phyloP scores from a whole-genome alignment of 2,888 invertebrate genomes.

The Parnassius apollo region DNA sequence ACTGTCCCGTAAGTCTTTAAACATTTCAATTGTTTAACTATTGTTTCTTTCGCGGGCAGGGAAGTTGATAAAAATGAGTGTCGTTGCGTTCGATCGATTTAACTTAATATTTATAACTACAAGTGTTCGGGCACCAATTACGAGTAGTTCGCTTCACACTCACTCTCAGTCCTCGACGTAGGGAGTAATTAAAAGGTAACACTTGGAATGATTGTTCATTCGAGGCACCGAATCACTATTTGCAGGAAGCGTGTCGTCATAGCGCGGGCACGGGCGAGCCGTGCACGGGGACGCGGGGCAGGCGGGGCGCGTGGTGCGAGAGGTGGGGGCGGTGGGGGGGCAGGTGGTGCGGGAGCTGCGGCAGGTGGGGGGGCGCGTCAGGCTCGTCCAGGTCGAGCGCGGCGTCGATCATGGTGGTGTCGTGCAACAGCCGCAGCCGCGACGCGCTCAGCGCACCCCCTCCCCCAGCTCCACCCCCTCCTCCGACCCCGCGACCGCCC shows the following conservation, averaged over 20 bases:
- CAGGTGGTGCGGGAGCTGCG: slow-evolving; percentile 23
- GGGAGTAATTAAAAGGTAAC: slow-evolving; percentile 4
- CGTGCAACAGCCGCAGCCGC: slow-evolving; percentile 88
- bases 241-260: slow-evolving; percentile 27
- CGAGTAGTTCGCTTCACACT: background rate
- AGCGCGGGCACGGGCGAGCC: slow-evolving; percentile 31
- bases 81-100: background rate
- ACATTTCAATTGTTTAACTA: background rate
- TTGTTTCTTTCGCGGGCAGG: too few species aligned
- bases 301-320: slow-evolving; percentile 18
- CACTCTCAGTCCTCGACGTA: background rate
- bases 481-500: slow-evolving; percentile 23
- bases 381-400: slow-evolving; percentile 93
- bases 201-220: slow-evolving; percentile 21
- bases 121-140: background rate
- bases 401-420: slow-evolving; percentile 95
- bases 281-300: slow-evolving; percentile 27
- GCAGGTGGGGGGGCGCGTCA: slow-evolving; percentile 68
- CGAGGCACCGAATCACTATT: slow-evolving; percentile 21
- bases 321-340: slow-evolving; percentile 25
- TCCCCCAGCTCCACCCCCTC: slow-evolving; percentile 37
- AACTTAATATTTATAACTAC: background rate
- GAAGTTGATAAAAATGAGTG: background rate
- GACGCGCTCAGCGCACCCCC: slow-evolving; percentile 83
- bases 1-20: background rate